phyloP scores from a whole-genome alignment of 2,888 invertebrate species.

The Epinotia bilunana region DNA sequence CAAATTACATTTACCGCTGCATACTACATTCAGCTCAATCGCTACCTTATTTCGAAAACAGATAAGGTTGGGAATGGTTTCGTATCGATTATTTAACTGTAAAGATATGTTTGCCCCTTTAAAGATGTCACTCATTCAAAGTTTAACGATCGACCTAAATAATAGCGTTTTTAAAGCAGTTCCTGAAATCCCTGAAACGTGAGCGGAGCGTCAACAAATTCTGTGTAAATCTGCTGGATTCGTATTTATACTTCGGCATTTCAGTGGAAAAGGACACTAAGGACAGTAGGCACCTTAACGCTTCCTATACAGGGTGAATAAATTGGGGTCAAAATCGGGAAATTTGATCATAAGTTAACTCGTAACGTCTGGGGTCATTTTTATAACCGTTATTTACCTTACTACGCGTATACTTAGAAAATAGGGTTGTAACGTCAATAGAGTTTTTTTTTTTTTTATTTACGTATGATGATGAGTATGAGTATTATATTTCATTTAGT shows the following conservation, averaged over 20 bases:
- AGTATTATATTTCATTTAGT: too few relatives aligned
- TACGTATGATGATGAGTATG: too few relatives aligned
- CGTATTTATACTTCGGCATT: slow-evolving; percentile 49
- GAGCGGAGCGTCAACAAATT: slow-evolving; percentile 81
- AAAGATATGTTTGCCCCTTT: slow-evolving; percentile 57
- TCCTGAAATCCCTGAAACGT: slow-evolving; percentile 82
- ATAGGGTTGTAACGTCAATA: too few relatives aligned
- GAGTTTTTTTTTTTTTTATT: too few relatives aligned
- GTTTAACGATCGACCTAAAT: slow-evolving; percentile 82
- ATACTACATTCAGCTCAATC: slow-evolving; percentile 47
- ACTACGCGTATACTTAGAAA: too few relatives aligned
- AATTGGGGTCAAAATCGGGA: neutral
- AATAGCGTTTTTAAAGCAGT: slow-evolving; percentile 81
- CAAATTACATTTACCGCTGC: slow-evolving; percentile 50
- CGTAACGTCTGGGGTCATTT: too few relatives aligned
- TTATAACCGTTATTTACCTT: too few relatives aligned
- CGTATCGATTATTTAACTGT: slow-evolving; percentile 11
- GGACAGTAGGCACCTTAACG: neutral
- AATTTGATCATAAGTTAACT: too few relatives aligned
- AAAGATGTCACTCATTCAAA: slow-evolving; percentile 83
- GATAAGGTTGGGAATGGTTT: slow-evolving; percentile 50
- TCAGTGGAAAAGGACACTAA: neutral
- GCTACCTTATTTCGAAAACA: slow-evolving; percentile 19
- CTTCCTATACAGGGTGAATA: neutral
- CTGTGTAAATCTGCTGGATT: slow-evolving; percentile 75